Conservation (phyloP, 1,140 invertebrate species). For the Delia radicum region DNA sequence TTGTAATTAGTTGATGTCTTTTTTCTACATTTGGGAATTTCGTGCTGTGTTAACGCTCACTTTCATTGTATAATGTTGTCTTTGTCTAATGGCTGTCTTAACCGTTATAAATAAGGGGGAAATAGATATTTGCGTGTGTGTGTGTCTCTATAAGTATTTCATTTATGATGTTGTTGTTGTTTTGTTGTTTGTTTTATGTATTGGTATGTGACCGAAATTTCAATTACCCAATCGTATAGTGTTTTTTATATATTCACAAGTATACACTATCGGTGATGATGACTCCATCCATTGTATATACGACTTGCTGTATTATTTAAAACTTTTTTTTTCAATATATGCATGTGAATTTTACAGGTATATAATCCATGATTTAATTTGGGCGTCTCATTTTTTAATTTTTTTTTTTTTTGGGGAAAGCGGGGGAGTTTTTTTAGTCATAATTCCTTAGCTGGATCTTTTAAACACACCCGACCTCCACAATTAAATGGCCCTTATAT, state of each 20-base stretch:
- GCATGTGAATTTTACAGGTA: neutral
- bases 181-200: constrained; percentile 37
- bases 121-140: neutral
- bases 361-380: neutral
- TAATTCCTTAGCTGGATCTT: neutral
- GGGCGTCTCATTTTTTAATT: neutral
- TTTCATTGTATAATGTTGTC: constrained; percentile 19
- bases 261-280: neutral
- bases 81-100: constrained; percentile 4
- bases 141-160: neutral
- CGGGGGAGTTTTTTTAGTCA: neutral
- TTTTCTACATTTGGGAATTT: constrained; percentile 49
- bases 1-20: constrained; percentile 30
- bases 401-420: neutral
- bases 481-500: neutral
- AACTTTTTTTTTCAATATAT: neutral
- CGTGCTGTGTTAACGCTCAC: neutral
- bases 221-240: constrained; percentile 38
- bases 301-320: neutral
- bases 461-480: neutral
- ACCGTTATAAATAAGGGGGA: constrained; percentile 10
- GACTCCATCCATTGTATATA: constrained; percentile 12
- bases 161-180: constrained; percentile 20
- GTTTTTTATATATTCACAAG: neutral
- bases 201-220: constrained; percentile 54